phyloP scores from a whole-genome alignment of 2,113 vertebrate species.

The Platycercus adscitus region DNA sequence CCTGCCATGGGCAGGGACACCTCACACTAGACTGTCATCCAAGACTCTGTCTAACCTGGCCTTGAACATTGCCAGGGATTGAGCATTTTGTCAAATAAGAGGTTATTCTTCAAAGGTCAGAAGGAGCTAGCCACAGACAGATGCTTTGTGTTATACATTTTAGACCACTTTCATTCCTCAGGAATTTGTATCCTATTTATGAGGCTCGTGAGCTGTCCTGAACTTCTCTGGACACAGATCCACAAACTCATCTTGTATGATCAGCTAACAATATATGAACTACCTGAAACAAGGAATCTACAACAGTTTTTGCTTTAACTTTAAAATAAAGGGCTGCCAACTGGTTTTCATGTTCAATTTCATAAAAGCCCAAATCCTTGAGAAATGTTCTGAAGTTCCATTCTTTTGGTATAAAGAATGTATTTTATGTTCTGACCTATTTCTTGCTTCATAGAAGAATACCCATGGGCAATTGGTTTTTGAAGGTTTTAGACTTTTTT shows the following conservation, averaged over 20 bases:
- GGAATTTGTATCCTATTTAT: neutral
- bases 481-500: neutral
- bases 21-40: neutral
- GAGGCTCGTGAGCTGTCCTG: neutral
- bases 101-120: rapidly evolving
- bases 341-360: neutral
- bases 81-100: neutral
- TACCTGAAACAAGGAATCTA: neutral
- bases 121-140: neutral
- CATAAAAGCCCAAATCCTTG: neutral
- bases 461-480: neutral
- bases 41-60: neutral
- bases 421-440: neutral
- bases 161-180: neutral
- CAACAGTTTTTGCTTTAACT: neutral
- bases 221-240: neutral
- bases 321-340: neutral
- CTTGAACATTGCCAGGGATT: neutral
- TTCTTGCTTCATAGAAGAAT: neutral
- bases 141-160: neutral
- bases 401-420: neutral
- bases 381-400: neutral
- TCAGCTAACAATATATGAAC: neutral
- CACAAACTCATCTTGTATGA: neutral
- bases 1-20: neutral